Conservation (phyloP, 1,140 invertebrate genomes). For the Conopomorpha cramerella region DNA sequence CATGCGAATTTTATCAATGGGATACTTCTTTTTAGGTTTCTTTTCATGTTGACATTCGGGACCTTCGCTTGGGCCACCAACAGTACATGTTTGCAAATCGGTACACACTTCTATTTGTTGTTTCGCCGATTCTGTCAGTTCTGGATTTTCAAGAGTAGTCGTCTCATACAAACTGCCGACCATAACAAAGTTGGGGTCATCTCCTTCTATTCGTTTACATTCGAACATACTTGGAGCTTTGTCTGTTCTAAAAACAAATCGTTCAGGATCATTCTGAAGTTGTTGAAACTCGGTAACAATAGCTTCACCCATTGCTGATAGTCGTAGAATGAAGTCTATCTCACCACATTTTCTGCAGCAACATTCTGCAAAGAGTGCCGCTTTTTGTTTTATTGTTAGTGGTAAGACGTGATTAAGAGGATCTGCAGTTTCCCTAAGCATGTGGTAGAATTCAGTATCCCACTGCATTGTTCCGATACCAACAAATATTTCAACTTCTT, state of each 20-base stretch:
- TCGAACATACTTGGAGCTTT: conserved; percentile 47
- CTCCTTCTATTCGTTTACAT: conserved; percentile 38
- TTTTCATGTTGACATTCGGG: conserved; percentile 16
- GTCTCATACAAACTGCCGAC: conserved; percentile 47
- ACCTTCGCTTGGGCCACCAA: conserved; percentile 11
- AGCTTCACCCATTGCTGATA: conserved; percentile 37
- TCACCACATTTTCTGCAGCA: conserved; percentile 34
- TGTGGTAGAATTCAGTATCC: conserved; percentile 39
- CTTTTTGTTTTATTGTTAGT: conserved; percentile 29
- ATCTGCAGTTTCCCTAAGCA: conserved; percentile 36
- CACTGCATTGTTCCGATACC: conserved; percentile 42
- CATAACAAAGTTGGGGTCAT: conserved; percentile 45
- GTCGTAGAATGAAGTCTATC: conserved; percentile 33
- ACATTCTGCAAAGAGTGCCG: conserved; percentile 30
- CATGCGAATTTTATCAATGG: conserved; percentile 45
- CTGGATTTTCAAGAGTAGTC: conserved; percentile 40
- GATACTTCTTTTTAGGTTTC: conserved; percentile 17
- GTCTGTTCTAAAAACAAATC: conserved; percentile 46
- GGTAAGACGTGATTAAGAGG: conserved; percentile 29
- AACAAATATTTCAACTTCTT: conserved; percentile 37
- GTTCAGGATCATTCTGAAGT: conserved; percentile 35
- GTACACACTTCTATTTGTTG: conserved; percentile 43
- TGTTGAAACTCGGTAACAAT: conserved; percentile 52
- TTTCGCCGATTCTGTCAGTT: conserved; percentile 18
- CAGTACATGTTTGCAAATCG: conserved; percentile 33